A percentile compares a stretch with the other conserved stretches of the same genome.
These are phyloP conservation scores for Harpagoxenus sublaevis DNA, from an alignment of 2,888 invertebrate species.

Conservation along the genomic window DNA sequence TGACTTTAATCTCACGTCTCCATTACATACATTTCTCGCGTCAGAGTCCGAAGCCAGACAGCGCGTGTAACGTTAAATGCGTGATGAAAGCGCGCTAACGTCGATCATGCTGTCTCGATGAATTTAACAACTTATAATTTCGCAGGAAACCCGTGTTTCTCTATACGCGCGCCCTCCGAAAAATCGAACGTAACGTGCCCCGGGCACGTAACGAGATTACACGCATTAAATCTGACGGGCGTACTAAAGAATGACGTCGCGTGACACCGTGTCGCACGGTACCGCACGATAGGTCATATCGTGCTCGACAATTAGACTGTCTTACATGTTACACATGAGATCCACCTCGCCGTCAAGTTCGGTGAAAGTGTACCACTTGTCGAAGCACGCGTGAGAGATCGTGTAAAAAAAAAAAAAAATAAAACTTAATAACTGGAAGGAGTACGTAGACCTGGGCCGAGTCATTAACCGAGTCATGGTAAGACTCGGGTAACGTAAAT, in stretches of 20 bases:
- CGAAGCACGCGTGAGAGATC: conserved; percentile 57
- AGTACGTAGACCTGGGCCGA: conserved; percentile 71
- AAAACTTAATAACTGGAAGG: conserved; percentile 70
- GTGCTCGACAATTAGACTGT: conserved; percentile 43
- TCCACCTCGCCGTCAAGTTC: conserved; percentile 31
- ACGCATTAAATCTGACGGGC: conserved; percentile 26
- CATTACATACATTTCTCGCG: conserved; percentile 18
- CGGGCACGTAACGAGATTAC: conserved; percentile 20
- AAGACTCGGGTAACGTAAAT: conserved; percentile 67
- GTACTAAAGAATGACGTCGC: conserved; percentile 9
- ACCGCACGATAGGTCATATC: conserved; percentile 22
- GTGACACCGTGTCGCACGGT: conserved; percentile 30
- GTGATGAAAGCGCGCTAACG: conserved; percentile 32
- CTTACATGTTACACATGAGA: conserved; percentile 14
- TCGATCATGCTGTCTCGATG: conserved; percentile 16
- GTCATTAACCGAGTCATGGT: conserved; percentile 73
- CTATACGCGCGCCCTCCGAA: not conserved
- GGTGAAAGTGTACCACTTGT: conserved; percentile 78
- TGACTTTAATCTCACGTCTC: conserved; percentile 12
- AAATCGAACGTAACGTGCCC: not conserved
- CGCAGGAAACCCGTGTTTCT: conserved; percentile 1
- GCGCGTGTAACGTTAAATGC: not conserved
- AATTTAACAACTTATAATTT: conserved; percentile 31
- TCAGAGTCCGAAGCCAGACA: not conserved
- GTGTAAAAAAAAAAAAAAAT: conserved; percentile 58